Base-by-base conservation (phyloP, 2,888 invertebrate species). In the Leptinotarsa peninsularis region DNA sequence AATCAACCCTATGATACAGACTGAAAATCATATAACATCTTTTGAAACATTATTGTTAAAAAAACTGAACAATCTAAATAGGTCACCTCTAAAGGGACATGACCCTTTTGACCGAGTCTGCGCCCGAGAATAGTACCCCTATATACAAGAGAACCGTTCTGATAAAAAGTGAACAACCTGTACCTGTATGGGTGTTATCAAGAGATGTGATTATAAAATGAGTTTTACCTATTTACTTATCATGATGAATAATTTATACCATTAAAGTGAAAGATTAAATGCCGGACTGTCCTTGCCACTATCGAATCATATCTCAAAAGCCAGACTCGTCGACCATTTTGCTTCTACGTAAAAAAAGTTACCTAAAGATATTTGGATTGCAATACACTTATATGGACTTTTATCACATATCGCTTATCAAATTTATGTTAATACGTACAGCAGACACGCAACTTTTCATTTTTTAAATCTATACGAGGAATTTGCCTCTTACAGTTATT, bases 231-330 rank as follows among this genome's bases (percentile, higher is more conserved):
- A 86, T 86, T 86, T 84, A 83, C 84, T 86, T 87, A 87, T 87
- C 87, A 83, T 82, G 82, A 81, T 83, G 85, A 85, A 86, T 87
- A 87, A 87, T 87, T 87, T 87, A 87, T 87, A 86, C 87, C 86
- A 87, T 87, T 87, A 87, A 85, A 83, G 83, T 82, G 79, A 83
- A 83, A 86, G 88, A 88, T 87, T 87, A 87, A 85, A 87, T 87
- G 84, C 87, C 85, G 78, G 84, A 84, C 86, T 84, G 87, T 86
- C 87, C 84, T 86, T 84, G 85, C 82, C 79, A 81, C 84, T 87
- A 87, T 87, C 87, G 85, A 84, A 85, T 86, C 87, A 87, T 87
- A 87, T 87, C 87, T 86, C 74, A 71, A 72, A 75, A 76, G 72
- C 81, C 81, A 83, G 83, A 84, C 84, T 82, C 82, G 83, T 82